Evolutionary conservation across 1,140 invertebrate species (phyloP), one percentile per base, ranked within the genome.

Genomic region (Drosophila pallidifrons): DNA sequence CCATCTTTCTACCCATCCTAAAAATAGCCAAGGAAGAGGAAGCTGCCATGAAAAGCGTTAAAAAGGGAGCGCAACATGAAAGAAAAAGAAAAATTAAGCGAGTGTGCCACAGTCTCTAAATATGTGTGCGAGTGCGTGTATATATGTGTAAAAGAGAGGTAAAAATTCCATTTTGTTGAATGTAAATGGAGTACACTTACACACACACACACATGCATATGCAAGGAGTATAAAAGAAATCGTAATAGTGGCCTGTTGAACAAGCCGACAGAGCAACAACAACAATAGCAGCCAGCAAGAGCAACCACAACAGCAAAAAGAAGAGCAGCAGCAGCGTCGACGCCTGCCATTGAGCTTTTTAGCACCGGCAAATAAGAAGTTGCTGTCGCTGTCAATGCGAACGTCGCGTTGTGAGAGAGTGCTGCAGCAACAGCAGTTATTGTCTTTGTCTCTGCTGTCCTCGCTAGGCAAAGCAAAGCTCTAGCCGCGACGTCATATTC

Each of bases 201-300:
- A 47, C 45, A 72, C 51, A 63, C 20, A 28, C 15, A 46, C 13
- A 47, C 45, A 28, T 6, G 13, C 49, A 30, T 32, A 52, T 7
- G 7, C 59, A 28, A 66, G 13, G 28, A 65, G 28, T 15, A 67
- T 52, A 51, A 79, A 70, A 82, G 54, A 82, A 75, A 66, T 75
- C 51, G 80, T 81, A 86, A 81, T 88, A 81, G 77, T 88, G 77
- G 85, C 85, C 85, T 89, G 85, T 89, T 89, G 85, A 89, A 87
- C 82, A 68, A 81, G 65, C 20, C 10, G 49, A 16, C 55, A 54
- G 54, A 88, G 81, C 71, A 73, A 86, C 75, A 35, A 47, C 57
- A 46, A n/a, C n/a, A n/a, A n/a, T n/a, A n/a, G n/a, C n/a, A n/a
- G n/a, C n/a, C n/a, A n/a, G n/a, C n/a, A n/a, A 54, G 54, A 88